phyloP scores from a whole-genome alignment of 53 echinoderm and acorn worm genomes.

The Apostichopus leukothele region DNA sequence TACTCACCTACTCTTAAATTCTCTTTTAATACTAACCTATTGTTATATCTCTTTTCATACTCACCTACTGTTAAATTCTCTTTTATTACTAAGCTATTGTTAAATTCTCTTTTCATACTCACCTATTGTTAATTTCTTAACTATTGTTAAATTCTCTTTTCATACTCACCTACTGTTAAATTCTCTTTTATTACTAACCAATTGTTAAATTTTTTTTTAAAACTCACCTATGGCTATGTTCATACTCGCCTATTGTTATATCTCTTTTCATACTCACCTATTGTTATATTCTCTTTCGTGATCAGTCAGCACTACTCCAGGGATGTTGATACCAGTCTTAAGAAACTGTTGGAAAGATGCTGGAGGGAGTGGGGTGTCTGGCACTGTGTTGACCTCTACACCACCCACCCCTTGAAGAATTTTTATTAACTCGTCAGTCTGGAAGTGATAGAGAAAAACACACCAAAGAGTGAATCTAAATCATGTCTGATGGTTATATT shows the following conservation, averaged over 20 bases:
- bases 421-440: conserved; percentile 22
- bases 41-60: too few species aligned
- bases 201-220: conserved; percentile 61
- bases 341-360: conserved; percentile 95
- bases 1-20: too few species aligned
- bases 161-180: conserved; percentile 66
- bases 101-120: too few species aligned
- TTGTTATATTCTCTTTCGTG: conserved; percentile 69
- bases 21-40: too few species aligned
- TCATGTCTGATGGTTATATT: too few species aligned
- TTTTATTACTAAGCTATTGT: too few species aligned
- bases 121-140: neutral
- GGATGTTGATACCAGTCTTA: conserved; percentile 63
- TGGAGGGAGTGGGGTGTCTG: conserved; percentile 67
- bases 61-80: too few species aligned
- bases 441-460: neutral
- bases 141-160: neutral
- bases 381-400: neutral
- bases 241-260: conserved; percentile 65
- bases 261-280: conserved; percentile 59
- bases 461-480: too few species aligned
- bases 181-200: conserved; percentile 55
- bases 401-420: neutral
- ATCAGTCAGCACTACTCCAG: conserved; percentile 87
- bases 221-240: conserved; percentile 69